A percentile compares a stretch with the other conserved stretches of the same genome.
phyloP scores from a whole-genome alignment of 2,797 vertebrate genomes.

The Euphonia xanthogaster region DNA sequence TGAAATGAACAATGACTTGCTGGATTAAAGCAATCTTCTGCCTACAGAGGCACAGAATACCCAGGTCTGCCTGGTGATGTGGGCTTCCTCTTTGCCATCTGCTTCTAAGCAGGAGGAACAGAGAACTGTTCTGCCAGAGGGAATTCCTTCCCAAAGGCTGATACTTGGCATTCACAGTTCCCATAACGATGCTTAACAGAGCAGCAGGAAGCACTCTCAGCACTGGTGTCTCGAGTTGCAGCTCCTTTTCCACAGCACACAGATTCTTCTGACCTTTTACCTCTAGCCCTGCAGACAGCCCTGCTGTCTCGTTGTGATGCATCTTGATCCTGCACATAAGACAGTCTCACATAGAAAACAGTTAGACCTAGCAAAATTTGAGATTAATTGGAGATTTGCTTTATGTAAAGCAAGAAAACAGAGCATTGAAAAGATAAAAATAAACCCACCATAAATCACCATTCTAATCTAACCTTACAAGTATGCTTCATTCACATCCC shows the following conservation, averaged over 20 bases:
- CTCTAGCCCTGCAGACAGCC: not conserved
- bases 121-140: not conserved
- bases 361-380: not conserved
- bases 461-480: not conserved
- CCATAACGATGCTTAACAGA: not conserved
- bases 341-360: not conserved
- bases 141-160: conserved; percentile 25
- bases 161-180: not conserved
- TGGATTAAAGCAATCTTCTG: not conserved
- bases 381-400: not conserved
- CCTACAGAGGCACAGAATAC: not conserved
- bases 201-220: not conserved
- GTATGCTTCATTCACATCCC: not conserved
- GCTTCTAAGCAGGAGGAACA: not conserved
- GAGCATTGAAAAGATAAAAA: not conserved
- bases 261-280: not conserved
- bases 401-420: not conserved
- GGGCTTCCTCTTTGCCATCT: conserved; percentile 3
- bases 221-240: not conserved
- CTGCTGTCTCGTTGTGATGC: not conserved
- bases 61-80: not conserved
- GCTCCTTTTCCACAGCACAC: not conserved
- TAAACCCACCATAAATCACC: not conserved
- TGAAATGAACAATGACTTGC: not conserved
- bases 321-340: not conserved